phyloP scores from a whole-genome alignment of 2,797 vertebrate genomes.

The Australoheros facetus region DNA sequence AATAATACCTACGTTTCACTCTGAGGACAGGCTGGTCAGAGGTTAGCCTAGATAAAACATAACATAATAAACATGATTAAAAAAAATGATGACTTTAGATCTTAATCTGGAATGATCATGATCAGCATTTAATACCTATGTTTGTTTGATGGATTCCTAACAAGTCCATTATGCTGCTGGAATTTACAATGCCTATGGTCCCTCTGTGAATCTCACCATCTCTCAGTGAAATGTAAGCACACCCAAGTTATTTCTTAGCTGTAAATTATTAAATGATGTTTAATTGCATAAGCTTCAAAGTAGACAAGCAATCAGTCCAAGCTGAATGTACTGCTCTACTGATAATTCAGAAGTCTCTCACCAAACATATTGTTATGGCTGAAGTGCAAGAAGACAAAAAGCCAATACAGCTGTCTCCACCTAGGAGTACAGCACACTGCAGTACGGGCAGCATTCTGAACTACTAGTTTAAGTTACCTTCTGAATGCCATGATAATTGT shows the following conservation, averaged over 20 bases:
- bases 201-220: not conserved
- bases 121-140: not conserved
- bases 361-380: slow-evolving; percentile 22
- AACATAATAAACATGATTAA: not conserved
- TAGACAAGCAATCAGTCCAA: slow-evolving; percentile 34
- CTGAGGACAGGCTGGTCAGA: no score
- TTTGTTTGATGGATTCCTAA: not conserved
- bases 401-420: not conserved
- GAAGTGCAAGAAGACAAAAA: slow-evolving; percentile 1
- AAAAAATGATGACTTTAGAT: not conserved
- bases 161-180: not conserved
- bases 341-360: slow-evolving; percentile 25
- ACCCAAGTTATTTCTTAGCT: slow-evolving; percentile 13
- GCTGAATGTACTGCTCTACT: slow-evolving; percentile 23
- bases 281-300: slow-evolving; percentile 33
- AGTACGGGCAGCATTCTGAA: no score
- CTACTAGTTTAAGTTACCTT: no score
- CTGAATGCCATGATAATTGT: no score
- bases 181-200: slow-evolving; percentile 6
- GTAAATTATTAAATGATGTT: slow-evolving; percentile 58
- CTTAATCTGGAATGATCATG: not conserved
- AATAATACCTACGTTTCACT: no score
- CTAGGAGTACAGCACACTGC: no score
- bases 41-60: not conserved
- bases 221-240: slow-evolving; percentile 20